Base-by-base conservation (phyloP, 2,113 vertebrate species). In the Phycodurus eques region DNA sequence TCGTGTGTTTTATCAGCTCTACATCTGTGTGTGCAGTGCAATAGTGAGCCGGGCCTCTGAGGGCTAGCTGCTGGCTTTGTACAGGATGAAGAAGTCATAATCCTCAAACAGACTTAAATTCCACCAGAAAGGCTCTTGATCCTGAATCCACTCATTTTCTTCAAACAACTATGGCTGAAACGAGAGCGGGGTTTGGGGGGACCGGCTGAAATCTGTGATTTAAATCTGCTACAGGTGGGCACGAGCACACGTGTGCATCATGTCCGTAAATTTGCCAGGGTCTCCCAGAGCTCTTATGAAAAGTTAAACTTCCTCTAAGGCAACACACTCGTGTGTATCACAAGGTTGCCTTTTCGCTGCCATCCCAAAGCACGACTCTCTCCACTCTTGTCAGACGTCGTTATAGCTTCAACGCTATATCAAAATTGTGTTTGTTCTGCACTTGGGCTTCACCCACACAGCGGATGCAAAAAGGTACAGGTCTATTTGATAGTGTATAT, bases 351-450 rank as follows among this genome's bases (percentile, higher is more conserved):
- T 93, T 92, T 92, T 88, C 85, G 75, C 7, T 85, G 74, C 87
- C 79, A 89, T 88, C 87, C 87, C 85, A 80, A 85, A 88, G 90
- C 91, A 91, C 88, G 72, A 85, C 79, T 87, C 91, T 90, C 89
- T 91, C 87, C 91, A 89, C 81, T 83, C 92, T 64, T 90, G 89
- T 92, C 91, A 94, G 91, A 86, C 85, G 93, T 92, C 89, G 92
- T 95, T 96, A 95, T 92, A 93, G 90, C 92, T 94, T 96, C 95
- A 96, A 95, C 95, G 93, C 87, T 90, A 80, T 93, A 95, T 94
- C 95, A 94, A 93, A 93, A 92, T 92, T 87, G 86, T 90, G 94
- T 96, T 96, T 96, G 95, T 96, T 97, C 95, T 97, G 90, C 73
- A 71, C 94, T 96, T 96, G 95, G 94, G 94, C 94, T 95, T 93